Percentiles rank a stretch among this genome's conserved stretches.
These are phyloP conservation scores for Oceanodroma tethys DNA, from an alignment of 2,113 vertebrate genomes.

Conservation along the genomic window DNA sequence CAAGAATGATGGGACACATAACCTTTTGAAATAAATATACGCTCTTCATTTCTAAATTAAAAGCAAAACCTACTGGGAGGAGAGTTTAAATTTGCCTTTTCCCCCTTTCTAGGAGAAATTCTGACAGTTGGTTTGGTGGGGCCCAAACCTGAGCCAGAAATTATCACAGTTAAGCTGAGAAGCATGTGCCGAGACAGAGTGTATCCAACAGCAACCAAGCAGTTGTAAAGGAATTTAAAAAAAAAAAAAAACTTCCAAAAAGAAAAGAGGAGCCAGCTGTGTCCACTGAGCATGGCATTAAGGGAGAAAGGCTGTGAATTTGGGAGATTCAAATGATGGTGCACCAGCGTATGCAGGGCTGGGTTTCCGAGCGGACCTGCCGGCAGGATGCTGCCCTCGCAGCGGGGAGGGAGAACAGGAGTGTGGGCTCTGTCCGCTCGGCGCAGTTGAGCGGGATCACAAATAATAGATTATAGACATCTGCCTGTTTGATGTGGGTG, in stretches of 20 bases:
- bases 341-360: not conserved
- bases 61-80: not conserved
- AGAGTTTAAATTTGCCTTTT: not conserved
- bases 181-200: not conserved
- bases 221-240: conserved; percentile 9
- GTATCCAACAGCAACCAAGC: conserved; percentile 17
- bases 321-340: not conserved
- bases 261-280: conserved; percentile 47
- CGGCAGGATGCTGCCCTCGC: not conserved
- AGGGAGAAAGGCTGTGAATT: not conserved
- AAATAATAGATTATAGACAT: conserved; percentile 59
- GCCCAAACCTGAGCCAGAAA: not conserved
- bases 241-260: not conserved
- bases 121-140: not conserved
- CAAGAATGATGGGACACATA: not conserved
- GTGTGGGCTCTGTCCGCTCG: not conserved
- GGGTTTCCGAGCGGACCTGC: conserved; percentile 8
- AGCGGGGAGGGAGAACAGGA: not conserved
- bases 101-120: not conserved
- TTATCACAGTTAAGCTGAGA: not conserved
- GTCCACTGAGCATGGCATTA: not conserved
- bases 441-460: not conserved
- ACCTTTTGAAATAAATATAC: conserved; percentile 38
- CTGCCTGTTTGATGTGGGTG: conserved; percentile 60
- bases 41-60: not conserved